Percentiles rank a stretch among this genome's conserved stretches.
These are phyloP conservation scores for Axea sp. DNA, from an alignment of 2,888 invertebrate genomes.

Conservation along the genomic window DNA sequence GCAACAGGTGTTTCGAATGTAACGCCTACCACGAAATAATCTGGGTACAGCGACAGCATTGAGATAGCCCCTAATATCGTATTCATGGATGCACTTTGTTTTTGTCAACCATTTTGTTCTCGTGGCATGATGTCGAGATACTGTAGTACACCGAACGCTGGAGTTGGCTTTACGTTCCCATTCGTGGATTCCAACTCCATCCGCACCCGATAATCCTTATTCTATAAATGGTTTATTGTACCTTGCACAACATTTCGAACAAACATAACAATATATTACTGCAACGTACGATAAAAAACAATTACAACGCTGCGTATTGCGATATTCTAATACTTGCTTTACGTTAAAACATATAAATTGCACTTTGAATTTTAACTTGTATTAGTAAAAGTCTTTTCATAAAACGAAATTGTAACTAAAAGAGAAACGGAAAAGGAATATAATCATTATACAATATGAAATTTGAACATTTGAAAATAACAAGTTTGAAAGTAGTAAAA, in stretches of 20 bases:
- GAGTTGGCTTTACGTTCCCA: slow-evolving; percentile 17
- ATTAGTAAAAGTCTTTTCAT: too few relatives aligned
- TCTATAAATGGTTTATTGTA: slow-evolving; percentile 50
- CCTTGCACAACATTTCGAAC: slow-evolving; percentile 35
- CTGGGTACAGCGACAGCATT: slow-evolving; percentile 27
- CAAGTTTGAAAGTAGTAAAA: too few relatives aligned
- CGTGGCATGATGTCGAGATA: slow-evolving; percentile 34
- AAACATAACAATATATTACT: slow-evolving; percentile 33
- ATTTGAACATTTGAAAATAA: too few relatives aligned
- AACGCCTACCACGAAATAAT: slow-evolving; percentile 47
- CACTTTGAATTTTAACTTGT: background rate
- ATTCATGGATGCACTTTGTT: slow-evolving; percentile 44
- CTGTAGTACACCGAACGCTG: slow-evolving; percentile 25
- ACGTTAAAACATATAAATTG: background rate
- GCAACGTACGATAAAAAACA: slow-evolving; percentile 17
- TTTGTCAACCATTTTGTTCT: slow-evolving; percentile 54
- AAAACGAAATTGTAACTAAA: too few relatives aligned
- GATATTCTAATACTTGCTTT: slow-evolving; percentile 12
- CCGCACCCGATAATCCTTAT: slow-evolving; percentile 36
- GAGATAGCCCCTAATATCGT: slow-evolving; percentile 43
- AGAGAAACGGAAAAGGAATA: too few relatives aligned
- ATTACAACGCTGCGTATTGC: slow-evolving; percentile 11
- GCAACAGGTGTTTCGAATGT: slow-evolving; percentile 53
- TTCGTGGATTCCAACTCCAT: slow-evolving; percentile 49
- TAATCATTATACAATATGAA: too few relatives aligned